Evolutionary conservation across 2,888 invertebrate genomes (phyloP), one percentile per base, ranked within the genome.

Genomic region (Drosophila fulvimacula): DNA sequence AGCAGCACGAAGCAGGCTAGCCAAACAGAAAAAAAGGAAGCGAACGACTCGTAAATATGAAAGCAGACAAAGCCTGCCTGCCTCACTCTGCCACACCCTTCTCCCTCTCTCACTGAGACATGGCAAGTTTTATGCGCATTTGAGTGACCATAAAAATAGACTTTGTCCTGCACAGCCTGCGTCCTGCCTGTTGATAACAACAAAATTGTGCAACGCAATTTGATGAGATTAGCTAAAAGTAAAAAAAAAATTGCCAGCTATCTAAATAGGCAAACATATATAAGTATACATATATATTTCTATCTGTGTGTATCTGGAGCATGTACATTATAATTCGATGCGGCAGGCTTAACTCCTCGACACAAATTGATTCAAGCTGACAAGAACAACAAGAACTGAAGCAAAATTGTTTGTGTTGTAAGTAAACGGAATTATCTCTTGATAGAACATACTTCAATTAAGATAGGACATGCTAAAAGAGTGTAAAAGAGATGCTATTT

Each of bases 61-160:
- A 71, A 61, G 39, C 55, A 65, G 68, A 57, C 53, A 53, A 30
- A 32, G 46, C n/a, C 46, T 11, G 19, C 57, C 58, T 24, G 3
- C 15, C 55, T 58, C 34, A 62, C 53, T 44, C 55, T 44, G 36
- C 60, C 5, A 1, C 6, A 1, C 36, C 34, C 38, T 60, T 42
- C 57, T 48, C 56, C 55, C 38, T 64, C 59, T 53, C 56, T 36
- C 39, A 62, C 13, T 0, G 32, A 55, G 41, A 63, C 60, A 59
- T 58, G 52, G 60, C 67, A 63, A 76, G 68, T 87, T 88, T 85
- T 82, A 78, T 84, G 86, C 77, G 71, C 76, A 65, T 87, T 82
- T 84, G 80, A 88, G 82, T 79, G 85, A 87, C 81, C 83, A 83
- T 78, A 90, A 81, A 90, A 82, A 72, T 69, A 68, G 44, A 49